Conservation (phyloP, 2,113 vertebrate species). For the Calonectris borealis region DNA sequence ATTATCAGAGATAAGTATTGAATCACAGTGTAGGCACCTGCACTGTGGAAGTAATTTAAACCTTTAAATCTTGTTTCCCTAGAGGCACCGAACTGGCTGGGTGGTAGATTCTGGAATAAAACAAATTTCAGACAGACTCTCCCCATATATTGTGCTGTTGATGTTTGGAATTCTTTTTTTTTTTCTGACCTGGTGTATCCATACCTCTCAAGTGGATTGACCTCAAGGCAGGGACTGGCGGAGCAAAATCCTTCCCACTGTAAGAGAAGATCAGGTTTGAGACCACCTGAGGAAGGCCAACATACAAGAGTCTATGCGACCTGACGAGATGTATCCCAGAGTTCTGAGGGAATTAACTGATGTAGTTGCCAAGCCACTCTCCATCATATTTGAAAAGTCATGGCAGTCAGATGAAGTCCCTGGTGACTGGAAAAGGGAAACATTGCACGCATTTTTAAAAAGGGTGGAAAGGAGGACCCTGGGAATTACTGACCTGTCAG, state of each 20-base stretch:
- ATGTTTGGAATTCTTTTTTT: neutral
- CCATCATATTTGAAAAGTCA: too few species aligned
- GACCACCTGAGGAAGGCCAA: neutral
- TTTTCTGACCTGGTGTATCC: neutral
- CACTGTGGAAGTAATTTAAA: neutral
- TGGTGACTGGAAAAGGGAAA: too few species aligned
- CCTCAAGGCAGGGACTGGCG: neutral
- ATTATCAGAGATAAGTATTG: neutral
- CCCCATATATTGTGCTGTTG: neutral
- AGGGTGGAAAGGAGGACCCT: too few species aligned
- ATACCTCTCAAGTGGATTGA: rapidly evolving
- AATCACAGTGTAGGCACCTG: neutral
- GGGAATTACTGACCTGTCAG: too few species aligned
- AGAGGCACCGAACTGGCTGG: rapidly evolving
- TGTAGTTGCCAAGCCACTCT: too few species aligned
- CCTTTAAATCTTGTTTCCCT: neutral
- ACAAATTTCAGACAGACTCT: neutral
- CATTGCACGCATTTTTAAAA: too few species aligned
- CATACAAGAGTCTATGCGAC: too few species aligned
- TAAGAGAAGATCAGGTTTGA: too few species aligned
- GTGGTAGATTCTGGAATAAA: neutral
- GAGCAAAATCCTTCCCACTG: neutral
- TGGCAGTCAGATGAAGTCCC: too few species aligned
- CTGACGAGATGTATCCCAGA: too few species aligned
- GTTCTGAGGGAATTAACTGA: too few species aligned